phyloP scores from a whole-genome alignment of 2,797 vertebrate species.

The Clarias laeviceps region DNA sequence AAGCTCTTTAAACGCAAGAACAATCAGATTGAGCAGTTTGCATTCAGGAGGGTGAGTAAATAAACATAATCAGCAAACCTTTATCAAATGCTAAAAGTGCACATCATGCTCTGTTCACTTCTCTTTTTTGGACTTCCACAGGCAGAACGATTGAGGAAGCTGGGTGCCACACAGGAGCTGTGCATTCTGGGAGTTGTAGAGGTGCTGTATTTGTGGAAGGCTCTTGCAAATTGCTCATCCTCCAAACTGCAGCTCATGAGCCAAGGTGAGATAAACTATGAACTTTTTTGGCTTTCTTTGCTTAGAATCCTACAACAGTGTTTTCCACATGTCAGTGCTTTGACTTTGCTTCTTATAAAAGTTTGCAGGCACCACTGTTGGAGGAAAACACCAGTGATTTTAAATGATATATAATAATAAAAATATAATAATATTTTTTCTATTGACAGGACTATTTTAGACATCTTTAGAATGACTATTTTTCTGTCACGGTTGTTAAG shows the following conservation, averaged over 20 bases:
- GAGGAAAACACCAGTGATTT: neutral
- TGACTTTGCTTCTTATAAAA: neutral
- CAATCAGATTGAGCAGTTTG: conserved; percentile 98
- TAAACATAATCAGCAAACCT: neutral
- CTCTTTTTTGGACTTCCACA: conserved; percentile 54
- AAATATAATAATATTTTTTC: neutral
- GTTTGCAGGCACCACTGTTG: neutral
- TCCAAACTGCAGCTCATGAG: conserved; percentile 92
- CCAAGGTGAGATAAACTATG: conserved; percentile 77
- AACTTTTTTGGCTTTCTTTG: neutral
- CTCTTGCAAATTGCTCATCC: conserved; percentile 91
- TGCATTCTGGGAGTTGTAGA: conserved; percentile 93
- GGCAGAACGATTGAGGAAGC: conserved; percentile 88
- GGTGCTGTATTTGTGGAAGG: conserved; percentile 97
- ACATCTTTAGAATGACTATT: neutral
- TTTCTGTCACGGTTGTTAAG: neutral
- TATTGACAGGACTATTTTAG: neutral
- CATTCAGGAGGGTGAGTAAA: conserved; percentile 82
- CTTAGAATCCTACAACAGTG: neutral
- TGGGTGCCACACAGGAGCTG: conserved; percentile 82
- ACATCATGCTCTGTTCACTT: neutral
- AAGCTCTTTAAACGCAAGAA: conserved; percentile 96
- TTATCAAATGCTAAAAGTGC: neutral
- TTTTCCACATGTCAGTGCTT: neutral
- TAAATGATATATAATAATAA: neutral